phyloP scores from a whole-genome alignment of 2,888 invertebrate genomes.

The Buathra laborator region DNA sequence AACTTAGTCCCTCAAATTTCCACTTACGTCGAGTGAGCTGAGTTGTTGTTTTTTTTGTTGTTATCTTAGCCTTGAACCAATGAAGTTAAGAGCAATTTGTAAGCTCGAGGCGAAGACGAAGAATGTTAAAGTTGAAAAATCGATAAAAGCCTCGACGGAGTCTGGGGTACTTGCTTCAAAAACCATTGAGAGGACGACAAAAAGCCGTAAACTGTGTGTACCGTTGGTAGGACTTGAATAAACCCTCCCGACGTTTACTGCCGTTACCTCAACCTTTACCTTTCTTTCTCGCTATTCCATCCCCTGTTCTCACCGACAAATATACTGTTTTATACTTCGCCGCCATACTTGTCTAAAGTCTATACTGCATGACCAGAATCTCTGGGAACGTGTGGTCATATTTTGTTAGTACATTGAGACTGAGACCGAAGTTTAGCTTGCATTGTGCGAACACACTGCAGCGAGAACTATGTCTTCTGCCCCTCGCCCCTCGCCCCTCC shows the following conservation, averaged over 20 bases:
- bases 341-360: not conserved
- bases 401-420: constrained; percentile 48
- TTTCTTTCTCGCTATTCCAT: not conserved
- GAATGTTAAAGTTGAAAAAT: constrained; percentile 17
- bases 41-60: too few relatives aligned
- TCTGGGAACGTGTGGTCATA: constrained; percentile 37
- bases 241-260: not conserved
- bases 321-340: constrained; percentile 14
- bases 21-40: not conserved
- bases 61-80: not conserved
- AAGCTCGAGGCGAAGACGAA: not conserved
- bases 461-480: constrained; percentile 12
- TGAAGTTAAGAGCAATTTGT: constrained; percentile 3
- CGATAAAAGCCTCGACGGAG: not conserved
- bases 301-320: not conserved
- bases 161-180: not conserved
- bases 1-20: not conserved
- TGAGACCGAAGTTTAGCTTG: constrained; percentile 46
- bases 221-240: not conserved
- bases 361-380: constrained; percentile 27
- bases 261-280: not conserved
- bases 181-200: not conserved
- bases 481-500: constrained; percentile 20
- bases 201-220: constrained; percentile 19
- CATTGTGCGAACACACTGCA: constrained; percentile 49